Evolutionary conservation across 2,113 vertebrate species (phyloP).

Genomic region (Furnarius figulus): DNA sequence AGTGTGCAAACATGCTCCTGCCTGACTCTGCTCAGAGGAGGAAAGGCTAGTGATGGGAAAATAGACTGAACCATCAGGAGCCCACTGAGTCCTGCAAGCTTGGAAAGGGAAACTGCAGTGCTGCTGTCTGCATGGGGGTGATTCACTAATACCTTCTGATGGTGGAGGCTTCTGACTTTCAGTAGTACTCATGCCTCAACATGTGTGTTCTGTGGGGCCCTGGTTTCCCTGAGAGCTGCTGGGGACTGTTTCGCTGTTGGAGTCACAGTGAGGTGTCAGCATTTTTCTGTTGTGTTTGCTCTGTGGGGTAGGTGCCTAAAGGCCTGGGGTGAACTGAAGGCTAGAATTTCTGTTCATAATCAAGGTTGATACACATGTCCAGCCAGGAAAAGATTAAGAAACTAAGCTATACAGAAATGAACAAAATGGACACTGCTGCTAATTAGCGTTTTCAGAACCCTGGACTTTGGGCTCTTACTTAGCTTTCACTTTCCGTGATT

Average conservation of each 20-base stretch:
- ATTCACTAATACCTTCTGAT: background rate
- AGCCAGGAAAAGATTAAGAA: background rate
- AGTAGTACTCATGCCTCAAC: background rate
- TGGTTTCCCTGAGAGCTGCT: background rate
- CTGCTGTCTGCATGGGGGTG: background rate
- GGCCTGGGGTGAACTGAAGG: background rate
- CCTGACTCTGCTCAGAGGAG: background rate
- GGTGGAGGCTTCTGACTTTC: background rate
- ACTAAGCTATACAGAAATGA: background rate
- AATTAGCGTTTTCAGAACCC: background rate
- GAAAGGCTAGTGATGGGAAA: background rate
- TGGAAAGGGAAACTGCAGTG: background rate
- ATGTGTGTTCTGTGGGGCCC: background rate
- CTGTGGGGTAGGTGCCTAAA: background rate
- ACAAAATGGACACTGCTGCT: background rate
- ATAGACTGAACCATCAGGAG: background rate
- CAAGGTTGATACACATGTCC: background rate
- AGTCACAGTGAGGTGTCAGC: background rate
- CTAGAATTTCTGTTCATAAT: background rate
- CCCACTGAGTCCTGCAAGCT: fast-evolving
- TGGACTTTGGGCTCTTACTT: slow-evolving; percentile 72
- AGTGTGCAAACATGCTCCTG: background rate
- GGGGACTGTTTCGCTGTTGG: background rate
- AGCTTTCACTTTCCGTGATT: slow-evolving; percentile 82
- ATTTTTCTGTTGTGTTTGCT: background rate